phyloP scores from a whole-genome alignment of 2,797 vertebrate species.

The Alfaro cultratus region DNA sequence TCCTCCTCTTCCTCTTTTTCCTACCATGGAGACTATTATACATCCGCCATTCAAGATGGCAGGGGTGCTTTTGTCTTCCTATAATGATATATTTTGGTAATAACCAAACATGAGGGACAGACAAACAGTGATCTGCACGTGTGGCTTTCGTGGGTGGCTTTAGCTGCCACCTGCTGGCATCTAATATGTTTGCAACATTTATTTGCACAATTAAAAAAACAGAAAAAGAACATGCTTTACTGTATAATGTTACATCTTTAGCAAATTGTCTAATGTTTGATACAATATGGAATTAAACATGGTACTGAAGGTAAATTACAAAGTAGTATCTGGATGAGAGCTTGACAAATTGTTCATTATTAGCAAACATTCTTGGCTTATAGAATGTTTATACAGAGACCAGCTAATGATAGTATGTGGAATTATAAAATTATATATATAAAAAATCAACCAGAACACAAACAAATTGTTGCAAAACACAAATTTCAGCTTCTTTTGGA shows the following conservation, averaged over 20 bases:
- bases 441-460: background rate
- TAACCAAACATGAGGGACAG: conserved; percentile 23
- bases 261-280: background rate
- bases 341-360: background rate
- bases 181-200: background rate
- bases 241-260: background rate
- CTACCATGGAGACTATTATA: conserved; percentile 12
- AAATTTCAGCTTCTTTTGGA: background rate
- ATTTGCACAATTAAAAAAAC: background rate
- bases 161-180: conserved; percentile 68
- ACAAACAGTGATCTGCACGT: conserved; percentile 12
- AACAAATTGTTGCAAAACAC: background rate
- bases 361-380: background rate
- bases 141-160: conserved; percentile 26
- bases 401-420: background rate
- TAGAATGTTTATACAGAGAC: background rate
- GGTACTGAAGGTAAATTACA: conserved; percentile 3
- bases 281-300: background rate
- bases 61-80: conserved; percentile 23
- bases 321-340: conserved; percentile 6
- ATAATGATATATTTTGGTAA: conserved; percentile 7
- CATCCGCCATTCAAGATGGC: conserved; percentile 4
- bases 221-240: background rate
- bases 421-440: background rate
- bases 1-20: conserved; percentile 4